These are phyloP conservation scores for Meloe dianella DNA, from an alignment of 2,888 invertebrate species.

Conservation along the genomic window DNA sequence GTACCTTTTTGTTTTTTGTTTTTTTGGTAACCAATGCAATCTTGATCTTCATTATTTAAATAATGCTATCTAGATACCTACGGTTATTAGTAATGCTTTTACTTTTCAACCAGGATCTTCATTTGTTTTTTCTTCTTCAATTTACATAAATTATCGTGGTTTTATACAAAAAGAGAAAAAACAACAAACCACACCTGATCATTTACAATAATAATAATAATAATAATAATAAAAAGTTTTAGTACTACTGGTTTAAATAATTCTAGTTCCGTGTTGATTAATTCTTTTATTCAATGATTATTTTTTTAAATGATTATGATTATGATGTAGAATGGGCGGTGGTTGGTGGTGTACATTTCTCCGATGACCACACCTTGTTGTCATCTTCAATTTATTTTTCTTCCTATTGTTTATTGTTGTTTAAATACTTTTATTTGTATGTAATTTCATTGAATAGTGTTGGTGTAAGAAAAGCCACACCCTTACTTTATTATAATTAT, in stretches of 20 bases:
- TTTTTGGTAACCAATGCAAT: neutral
- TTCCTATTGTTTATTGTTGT: neutral
- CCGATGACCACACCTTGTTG: conserved; percentile 1
- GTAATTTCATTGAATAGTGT: too few species aligned
- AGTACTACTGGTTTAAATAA: neutral
- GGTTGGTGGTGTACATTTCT: too few species aligned
- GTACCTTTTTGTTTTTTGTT: neutral
- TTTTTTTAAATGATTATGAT: neutral
- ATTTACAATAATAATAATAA: too few species aligned
- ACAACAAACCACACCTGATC: conserved; percentile 2
- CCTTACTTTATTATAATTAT: too few species aligned
- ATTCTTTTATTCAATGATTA: neutral
- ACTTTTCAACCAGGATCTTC: conserved; percentile 8
- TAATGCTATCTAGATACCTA: too few species aligned
- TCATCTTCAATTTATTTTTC: neutral
- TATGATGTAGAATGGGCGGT: too few species aligned
- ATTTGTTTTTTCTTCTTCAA: neutral
- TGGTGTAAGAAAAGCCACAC: neutral
- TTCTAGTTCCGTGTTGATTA: neutral
- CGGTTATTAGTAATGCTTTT: neutral
- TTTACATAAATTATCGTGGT: conserved; percentile 6
- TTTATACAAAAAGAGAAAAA: too few species aligned
- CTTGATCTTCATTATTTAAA: neutral
- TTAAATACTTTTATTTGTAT: neutral
- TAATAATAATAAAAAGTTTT: too few species aligned